Evolutionary conservation across 2,888 invertebrate species (phyloP), one percentile per base, ranked within the genome.

Genomic region (Scaptodrosophila latifasciaeformis): DNA sequence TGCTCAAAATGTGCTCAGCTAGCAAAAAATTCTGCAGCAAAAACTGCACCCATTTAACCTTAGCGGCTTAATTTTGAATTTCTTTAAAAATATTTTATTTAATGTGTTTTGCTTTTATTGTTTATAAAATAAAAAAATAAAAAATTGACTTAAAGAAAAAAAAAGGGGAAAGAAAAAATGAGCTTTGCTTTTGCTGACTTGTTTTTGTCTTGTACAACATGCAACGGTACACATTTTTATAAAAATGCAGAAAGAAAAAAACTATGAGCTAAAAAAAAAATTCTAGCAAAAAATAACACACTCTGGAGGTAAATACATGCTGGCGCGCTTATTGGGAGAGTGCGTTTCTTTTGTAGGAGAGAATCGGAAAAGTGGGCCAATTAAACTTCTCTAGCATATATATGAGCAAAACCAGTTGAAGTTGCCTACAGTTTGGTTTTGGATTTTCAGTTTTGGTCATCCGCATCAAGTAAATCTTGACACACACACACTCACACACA

Each of bases 181-280:
- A n/a, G n/a, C n/a, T n/a, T n/a, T n/a, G n/a, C n/a, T n/a, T 62
- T 55, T 70, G 71, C 71, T 71, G 71, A 71, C 76, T 62, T 75
- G 62, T 70, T 60, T 69, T 56, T 44, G 45, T 40, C 56, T 67
- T 78, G 71, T 71, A 55, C 48, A 46, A 71, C 79, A 78, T 78
- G 79, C 76, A 54, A 56, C 48, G 54, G 39, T 67, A 78, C 75
- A 71, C 57, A 77, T 49, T 62, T 69, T 65, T 61, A 61, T 59
- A 50, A 47, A 39, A 47, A 59, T 39, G 30, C 55, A 30, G 4
- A 13, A 34, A 1, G 10, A 35, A 45, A 54, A 43, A 48, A 43
- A 37, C 15, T 37, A 10, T 29, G 13, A 19, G 7, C 7, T 19
- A 27, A 34, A 31, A 17, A 40, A 51, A 27, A 34, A 47, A 19